Evolutionary conservation across 2,888 invertebrate species (phyloP).

Genomic region (Glaucopsyche alexis): DNA sequence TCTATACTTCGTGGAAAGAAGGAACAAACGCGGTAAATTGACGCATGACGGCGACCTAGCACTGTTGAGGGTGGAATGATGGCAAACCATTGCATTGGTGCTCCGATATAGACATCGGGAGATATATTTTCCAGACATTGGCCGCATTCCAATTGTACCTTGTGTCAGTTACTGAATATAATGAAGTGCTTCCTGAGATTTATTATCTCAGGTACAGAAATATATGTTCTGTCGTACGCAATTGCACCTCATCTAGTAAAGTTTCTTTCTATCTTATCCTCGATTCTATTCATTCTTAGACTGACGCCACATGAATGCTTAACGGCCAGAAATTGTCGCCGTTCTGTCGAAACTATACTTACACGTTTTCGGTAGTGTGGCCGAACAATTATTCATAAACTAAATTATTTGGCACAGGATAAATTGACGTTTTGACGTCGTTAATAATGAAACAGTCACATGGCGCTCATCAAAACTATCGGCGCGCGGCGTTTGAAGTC

Average conservation of each 20-base stretch:
- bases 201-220: slow-evolving; percentile 29
- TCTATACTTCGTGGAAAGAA: no score
- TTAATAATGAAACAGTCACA: background rate
- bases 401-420: background rate
- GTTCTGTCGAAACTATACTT: background rate
- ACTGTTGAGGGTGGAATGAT: background rate
- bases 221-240: background rate
- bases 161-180: slow-evolving; percentile 27
- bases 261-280: background rate
- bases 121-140: slow-evolving; percentile 23
- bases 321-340: background rate
- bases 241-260: background rate
- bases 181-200: slow-evolving; percentile 32
- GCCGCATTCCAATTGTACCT: slow-evolving; percentile 18
- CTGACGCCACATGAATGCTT: background rate
- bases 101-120: background rate
- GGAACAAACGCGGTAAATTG: no score
- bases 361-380: background rate
- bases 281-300: background rate
- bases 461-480: background rate
- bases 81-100: slow-evolving; percentile 6
- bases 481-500: slow-evolving; percentile 6
- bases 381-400: background rate
- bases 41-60: no score
- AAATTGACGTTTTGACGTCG: background rate